Conservation (phyloP, 2,797 vertebrate species). For the Euthynnus affinis region DNA sequence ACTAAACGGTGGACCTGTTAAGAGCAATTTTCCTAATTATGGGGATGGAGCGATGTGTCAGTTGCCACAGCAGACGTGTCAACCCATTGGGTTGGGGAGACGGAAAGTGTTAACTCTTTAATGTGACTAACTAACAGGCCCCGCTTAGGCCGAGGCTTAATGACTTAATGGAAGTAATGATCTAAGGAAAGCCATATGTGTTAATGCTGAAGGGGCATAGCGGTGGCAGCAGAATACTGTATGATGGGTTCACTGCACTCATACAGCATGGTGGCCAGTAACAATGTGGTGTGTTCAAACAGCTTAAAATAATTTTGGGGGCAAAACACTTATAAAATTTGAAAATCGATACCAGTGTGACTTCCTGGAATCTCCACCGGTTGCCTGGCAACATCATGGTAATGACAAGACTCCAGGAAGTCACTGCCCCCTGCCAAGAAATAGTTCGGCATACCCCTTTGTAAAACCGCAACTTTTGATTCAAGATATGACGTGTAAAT, state of each 20-base stretch:
- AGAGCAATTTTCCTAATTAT: constrained; percentile 95
- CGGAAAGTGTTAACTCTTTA: constrained; percentile 84
- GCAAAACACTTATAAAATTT: background rate
- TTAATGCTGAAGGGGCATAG: constrained; percentile 61
- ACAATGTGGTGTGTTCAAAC: background rate
- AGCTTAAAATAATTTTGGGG: background rate
- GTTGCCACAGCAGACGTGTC: constrained; percentile 83
- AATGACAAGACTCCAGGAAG: no score
- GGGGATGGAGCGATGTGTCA: constrained; percentile 86
- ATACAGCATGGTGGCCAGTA: background rate
- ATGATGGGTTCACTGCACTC: constrained; percentile 43
- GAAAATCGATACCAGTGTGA: background rate
- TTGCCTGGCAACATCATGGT: background rate
- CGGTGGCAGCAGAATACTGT: constrained; percentile 23
- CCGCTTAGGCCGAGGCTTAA: constrained; percentile 74
- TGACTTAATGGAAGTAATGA: constrained; percentile 86
- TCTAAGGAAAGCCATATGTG: constrained; percentile 81
- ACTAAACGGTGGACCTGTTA: constrained; percentile 87
- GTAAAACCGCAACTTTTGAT: no score
- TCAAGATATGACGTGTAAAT: no score
- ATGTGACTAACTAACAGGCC: constrained; percentile 78
- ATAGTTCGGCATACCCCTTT: background rate
- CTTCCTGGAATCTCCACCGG: background rate
- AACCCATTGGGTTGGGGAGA: constrained; percentile 79
- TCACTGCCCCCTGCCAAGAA: background rate